Evolutionary conservation across 2,888 invertebrate species (phyloP).

Genomic region (Torymus tubicola): DNA sequence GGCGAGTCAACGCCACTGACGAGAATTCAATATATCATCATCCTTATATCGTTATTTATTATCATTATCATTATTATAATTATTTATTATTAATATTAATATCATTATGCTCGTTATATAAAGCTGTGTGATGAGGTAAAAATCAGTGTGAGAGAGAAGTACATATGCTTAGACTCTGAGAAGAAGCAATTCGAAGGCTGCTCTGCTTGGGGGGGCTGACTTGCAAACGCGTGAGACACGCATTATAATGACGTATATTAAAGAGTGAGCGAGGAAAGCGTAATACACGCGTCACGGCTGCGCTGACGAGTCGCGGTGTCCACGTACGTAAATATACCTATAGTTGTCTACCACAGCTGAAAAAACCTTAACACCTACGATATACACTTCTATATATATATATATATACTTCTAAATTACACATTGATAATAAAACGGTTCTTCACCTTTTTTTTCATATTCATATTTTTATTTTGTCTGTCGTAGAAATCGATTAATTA

Average conservation of each 20-base stretch:
- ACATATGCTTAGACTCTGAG: too few species aligned
- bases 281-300: too few species aligned
- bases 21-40: background rate
- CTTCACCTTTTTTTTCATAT: slow-evolving; percentile 35
- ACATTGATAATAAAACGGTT: slow-evolving; percentile 63
- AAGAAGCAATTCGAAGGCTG: slow-evolving; percentile 7
- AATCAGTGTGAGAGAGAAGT: too few species aligned
- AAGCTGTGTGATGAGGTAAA: too few species aligned
- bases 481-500: slow-evolving; percentile 50
- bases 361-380: slow-evolving; percentile 66
- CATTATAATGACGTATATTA: too few species aligned
- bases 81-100: too few species aligned
- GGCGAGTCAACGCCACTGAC: slow-evolving; percentile 41
- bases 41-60: too few species aligned
- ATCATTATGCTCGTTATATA: too few species aligned
- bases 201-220: too few species aligned
- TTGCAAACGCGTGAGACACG: too few species aligned
- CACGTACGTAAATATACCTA: slow-evolving; percentile 61
- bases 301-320: slow-evolving; percentile 22
- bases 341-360: slow-evolving; percentile 76
- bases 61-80: background rate
- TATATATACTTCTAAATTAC: slow-evolving; percentile 63
- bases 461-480: slow-evolving; percentile 36
- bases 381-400: slow-evolving; percentile 54
- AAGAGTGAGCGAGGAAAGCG: too few species aligned